Percentiles rank a stretch among this genome's conserved stretches.
Evolutionary conservation across 2,888 invertebrate genomes (phyloP).

Genomic region (Hirtodrosophila confusa): DNA sequence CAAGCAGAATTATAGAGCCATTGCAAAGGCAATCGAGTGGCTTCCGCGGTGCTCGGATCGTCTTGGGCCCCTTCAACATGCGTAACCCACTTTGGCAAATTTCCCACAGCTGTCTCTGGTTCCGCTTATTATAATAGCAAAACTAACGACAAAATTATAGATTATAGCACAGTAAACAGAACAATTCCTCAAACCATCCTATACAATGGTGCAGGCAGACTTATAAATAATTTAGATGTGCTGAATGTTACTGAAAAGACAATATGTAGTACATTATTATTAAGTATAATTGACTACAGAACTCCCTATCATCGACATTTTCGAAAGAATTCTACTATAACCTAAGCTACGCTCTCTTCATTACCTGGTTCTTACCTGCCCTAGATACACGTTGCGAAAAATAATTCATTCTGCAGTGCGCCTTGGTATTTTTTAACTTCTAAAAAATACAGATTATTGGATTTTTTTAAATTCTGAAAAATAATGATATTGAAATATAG

Average conservation of each 20-base stretch:
- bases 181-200: not conserved
- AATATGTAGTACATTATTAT: not conserved
- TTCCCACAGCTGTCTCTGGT: conserved; percentile 47
- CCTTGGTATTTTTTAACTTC: no score
- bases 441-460: no score
- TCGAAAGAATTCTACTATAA: no score
- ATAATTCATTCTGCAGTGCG: no score
- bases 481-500: no score
- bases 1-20: conserved; percentile 5
- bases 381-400: no score
- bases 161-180: conserved; percentile 15
- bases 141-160: conserved; percentile 40
- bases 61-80: not conserved
- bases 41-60: no score
- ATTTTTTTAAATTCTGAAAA: no score
- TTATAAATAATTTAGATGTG: conserved; percentile 11
- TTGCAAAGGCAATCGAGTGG: not conserved
- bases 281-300: no score
- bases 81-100: conserved; percentile 16
- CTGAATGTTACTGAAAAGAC: conserved; percentile 2
- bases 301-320: no score
- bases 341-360: no score
- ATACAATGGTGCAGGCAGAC: not conserved
- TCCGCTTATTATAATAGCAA: conserved; percentile 17
- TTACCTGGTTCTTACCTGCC: no score